A percentile compares a stretch with the other conserved stretches of the same genome.
These are phyloP conservation scores for Diabrotica virgifera DNA, from an alignment of 1,140 invertebrate species.

Conservation along the genomic window DNA sequence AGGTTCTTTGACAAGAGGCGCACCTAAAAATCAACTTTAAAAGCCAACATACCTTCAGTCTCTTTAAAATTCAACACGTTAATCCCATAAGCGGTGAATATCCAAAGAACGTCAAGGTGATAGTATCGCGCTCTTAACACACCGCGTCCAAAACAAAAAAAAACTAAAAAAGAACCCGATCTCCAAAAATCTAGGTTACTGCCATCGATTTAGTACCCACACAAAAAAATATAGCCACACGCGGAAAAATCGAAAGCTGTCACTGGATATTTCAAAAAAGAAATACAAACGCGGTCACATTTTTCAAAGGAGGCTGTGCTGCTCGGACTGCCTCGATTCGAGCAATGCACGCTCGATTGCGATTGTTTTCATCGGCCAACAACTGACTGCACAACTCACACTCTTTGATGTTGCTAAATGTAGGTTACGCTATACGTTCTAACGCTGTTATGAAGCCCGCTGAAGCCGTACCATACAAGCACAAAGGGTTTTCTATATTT, in stretches of 20 bases:
- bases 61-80: background rate
- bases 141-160: too few relatives aligned
- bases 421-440: conserved; percentile 7
- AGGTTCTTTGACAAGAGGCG: background rate
- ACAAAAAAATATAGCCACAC: background rate
- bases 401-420: conserved; percentile 12
- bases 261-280: background rate
- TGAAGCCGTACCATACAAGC: conserved; percentile 4
- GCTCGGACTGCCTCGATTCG: background rate
- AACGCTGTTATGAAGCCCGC: background rate
- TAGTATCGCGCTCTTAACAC: background rate
- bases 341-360: conserved; percentile 11
- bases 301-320: conserved; percentile 7
- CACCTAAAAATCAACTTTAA: background rate
- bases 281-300: conserved; percentile 13
- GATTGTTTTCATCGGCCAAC: conserved; percentile 11
- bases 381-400: conserved; percentile 4
- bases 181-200: background rate
- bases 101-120: conserved; percentile 1
- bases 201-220: background rate
- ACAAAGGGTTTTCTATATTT: conserved; percentile 5
- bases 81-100: background rate
- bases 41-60: background rate
- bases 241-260: too few relatives aligned
- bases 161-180: too few relatives aligned